Percentiles rank a stretch among this genome's conserved stretches.
Conservation (phyloP, 1,140 invertebrate species). For the Papilio aristodemus region DNA sequence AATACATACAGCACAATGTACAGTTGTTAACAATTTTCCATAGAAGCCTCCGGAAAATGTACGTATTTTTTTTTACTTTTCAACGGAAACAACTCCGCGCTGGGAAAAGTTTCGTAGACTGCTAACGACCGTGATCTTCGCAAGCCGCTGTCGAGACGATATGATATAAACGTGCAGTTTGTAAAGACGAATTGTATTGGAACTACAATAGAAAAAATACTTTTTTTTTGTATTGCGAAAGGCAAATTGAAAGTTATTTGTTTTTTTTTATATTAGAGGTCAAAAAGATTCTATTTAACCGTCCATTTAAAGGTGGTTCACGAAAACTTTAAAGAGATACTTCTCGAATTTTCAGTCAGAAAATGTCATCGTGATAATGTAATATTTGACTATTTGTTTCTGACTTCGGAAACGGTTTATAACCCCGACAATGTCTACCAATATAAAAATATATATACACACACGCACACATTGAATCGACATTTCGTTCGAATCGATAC, state of each 20-base stretch:
- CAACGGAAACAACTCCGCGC: background rate
- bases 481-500: background rate
- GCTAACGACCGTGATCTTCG: slow-evolving; percentile 5
- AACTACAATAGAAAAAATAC: background rate
- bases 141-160: background rate
- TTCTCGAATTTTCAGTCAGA: no score
- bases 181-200: background rate
- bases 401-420: no score
- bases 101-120: slow-evolving; percentile 12
- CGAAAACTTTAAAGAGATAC: no score
- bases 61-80: background rate
- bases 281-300: no score
- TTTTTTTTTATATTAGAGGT: no score
- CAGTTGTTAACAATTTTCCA: slow-evolving; percentile 8
- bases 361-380: no score
- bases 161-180: background rate
- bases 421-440: background rate
- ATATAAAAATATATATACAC: background rate
- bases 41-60: background rate
- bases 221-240: background rate
- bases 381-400: no score
- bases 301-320: no score
- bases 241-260: no score
- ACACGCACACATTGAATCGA: background rate
- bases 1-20: background rate